Percentiles rank a stretch among this genome's conserved stretches.
Conservation (phyloP, 2,888 invertebrate species). For the Beris chalybata region DNA sequence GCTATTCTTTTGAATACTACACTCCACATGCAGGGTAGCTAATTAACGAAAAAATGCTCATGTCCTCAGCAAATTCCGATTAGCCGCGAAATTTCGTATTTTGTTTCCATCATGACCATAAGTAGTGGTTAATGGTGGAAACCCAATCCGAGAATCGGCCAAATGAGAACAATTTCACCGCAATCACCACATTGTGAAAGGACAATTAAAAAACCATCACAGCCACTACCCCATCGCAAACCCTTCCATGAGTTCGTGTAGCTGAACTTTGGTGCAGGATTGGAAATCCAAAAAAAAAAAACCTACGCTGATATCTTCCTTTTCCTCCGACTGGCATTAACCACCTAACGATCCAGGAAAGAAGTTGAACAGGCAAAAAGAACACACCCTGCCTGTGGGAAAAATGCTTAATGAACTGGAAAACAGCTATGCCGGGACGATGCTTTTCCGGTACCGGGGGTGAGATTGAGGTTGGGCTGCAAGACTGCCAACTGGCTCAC, state of each 20-base stretch:
- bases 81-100: too few relatives aligned
- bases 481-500: conserved; percentile 20
- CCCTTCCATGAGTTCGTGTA: too few relatives aligned
- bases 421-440: conserved; percentile 12
- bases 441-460: neutral
- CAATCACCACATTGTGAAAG: conserved; percentile 30
- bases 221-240: neutral
- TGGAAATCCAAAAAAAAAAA: too few relatives aligned
- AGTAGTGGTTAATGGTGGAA: neutral
- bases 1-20: too few relatives aligned
- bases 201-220: conserved; percentile 28
- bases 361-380: conserved; percentile 4
- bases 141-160: neutral
- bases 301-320: too few relatives aligned
- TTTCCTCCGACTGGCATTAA: too few relatives aligned
- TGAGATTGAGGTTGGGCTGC: neutral
- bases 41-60: too few relatives aligned
- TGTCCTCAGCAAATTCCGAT: too few relatives aligned
- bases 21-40: too few relatives aligned
- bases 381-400: neutral
- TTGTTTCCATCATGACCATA: too few relatives aligned
- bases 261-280: too few relatives aligned
- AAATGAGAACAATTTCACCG: conserved; percentile 23
- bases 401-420: conserved; percentile 26
- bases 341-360: neutral